phyloP scores from a whole-genome alignment of 2,888 invertebrate genomes.

The Hyppa rectilinea region DNA sequence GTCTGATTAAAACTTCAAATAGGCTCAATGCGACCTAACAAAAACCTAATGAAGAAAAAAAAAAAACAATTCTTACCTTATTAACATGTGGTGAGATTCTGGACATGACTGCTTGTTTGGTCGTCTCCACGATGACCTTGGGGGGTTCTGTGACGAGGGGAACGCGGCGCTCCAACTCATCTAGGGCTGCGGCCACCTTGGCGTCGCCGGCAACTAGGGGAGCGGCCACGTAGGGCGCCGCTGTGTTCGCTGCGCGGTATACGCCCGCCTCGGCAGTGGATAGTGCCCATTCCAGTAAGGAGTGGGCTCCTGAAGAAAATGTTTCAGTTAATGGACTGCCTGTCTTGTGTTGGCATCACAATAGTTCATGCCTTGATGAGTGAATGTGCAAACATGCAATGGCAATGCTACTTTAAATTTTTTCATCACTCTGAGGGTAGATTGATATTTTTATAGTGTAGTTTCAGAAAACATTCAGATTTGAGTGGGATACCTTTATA shows the following conservation, averaged over 20 bases:
- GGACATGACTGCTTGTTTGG: conserved; percentile 91
- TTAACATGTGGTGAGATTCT: conserved; percentile 90
- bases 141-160: conserved; percentile 93
- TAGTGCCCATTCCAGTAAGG: conserved; percentile 93
- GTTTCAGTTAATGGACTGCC: neutral
- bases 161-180: conserved; percentile 92
- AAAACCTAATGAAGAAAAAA: neutral
- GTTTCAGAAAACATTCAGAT: too few relatives aligned
- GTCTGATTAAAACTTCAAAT: neutral
- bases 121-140: conserved; percentile 90
- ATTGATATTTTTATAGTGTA: neutral
- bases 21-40: neutral
- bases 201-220: conserved; percentile 91
- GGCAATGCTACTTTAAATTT: neutral
- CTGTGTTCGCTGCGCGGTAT: conserved; percentile 91
- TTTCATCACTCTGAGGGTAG: conserved; percentile 17
- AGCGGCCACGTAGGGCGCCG: conserved; percentile 91
- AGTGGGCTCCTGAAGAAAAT: conserved; percentile 89
- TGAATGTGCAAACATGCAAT: neutral
- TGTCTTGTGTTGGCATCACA: neutral
- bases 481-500: neutral
- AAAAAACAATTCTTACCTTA: conserved; percentile 80
- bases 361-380: neutral
- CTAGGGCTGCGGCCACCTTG: conserved; percentile 92
- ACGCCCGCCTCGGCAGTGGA: conserved; percentile 92